A percentile compares a stretch with the other conserved stretches of the same genome.
These are phyloP conservation scores for Drosophila meridionalis DNA, from an alignment of 2,888 invertebrate genomes.

Conservation along the genomic window DNA sequence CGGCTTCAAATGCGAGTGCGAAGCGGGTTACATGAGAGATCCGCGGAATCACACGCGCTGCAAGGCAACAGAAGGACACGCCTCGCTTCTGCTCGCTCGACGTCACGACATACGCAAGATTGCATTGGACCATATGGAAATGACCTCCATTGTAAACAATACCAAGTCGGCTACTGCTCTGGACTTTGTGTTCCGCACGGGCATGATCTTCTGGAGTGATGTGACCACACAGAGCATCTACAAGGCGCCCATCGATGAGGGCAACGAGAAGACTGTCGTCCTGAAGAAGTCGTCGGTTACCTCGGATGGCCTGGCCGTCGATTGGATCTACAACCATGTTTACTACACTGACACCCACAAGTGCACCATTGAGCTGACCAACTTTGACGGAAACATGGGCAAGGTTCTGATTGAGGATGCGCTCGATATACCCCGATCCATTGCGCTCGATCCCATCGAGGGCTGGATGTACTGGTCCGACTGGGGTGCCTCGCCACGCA, in stretches of 20 bases:
- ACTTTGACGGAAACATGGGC: constrained; percentile 95
- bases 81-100: constrained; percentile 94
- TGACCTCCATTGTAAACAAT: constrained; percentile 96
- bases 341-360: constrained; percentile 98
- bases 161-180: constrained; percentile 96
- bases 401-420: constrained; percentile 93
- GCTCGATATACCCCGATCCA: constrained; percentile 96
- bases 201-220: constrained; percentile 99
- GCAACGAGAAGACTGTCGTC: constrained; percentile 92
- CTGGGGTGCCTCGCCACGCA: constrained; percentile 97
- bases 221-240: constrained; percentile 96
- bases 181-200: constrained; percentile 96
- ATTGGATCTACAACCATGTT: constrained; percentile 98
- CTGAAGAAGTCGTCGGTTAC: constrained; percentile 93
- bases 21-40: constrained; percentile 93
- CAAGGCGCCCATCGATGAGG: constrained; percentile 97
- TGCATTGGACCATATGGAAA: constrained; percentile 95
- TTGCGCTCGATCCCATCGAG: constrained; percentile 96
- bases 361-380: constrained; percentile 95
- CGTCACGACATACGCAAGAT: constrained; percentile 96
- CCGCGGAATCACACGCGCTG: constrained; percentile 93
- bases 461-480: constrained; percentile 99
- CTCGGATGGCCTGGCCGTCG: constrained; percentile 98
- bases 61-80: constrained; percentile 96
- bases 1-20: constrained; percentile 96